Evolutionary conservation across 2,113 vertebrate genomes (phyloP).

Genomic region (Odontesthes bonariensis): DNA sequence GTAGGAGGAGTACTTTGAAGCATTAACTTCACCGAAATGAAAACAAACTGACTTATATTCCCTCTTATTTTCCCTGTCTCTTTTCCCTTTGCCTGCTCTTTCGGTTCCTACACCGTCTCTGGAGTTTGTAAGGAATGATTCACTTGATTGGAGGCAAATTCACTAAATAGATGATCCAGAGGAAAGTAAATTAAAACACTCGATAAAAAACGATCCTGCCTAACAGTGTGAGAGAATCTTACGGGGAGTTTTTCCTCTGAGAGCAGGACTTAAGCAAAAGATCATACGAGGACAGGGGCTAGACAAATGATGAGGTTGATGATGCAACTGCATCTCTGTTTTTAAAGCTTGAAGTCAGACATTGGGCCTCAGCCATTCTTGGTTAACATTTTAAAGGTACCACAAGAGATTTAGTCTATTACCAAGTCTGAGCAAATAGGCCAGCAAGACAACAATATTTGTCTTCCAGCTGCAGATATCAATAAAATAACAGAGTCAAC

Average conservation of each 20-base stretch:
- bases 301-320: constrained; percentile 40
- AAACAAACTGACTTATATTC: not conserved
- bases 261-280: constrained; percentile 26
- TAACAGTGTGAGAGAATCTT: constrained; percentile 24
- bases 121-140: not conserved
- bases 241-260: constrained; percentile 45
- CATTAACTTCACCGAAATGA: too few species aligned
- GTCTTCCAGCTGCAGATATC: constrained; percentile 61
- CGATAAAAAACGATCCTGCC: constrained; percentile 34
- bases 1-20: too few species aligned
- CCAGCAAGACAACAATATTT: constrained; percentile 51
- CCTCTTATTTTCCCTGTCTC: not conserved
- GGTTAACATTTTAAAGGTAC: constrained; percentile 34
- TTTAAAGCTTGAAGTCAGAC: constrained; percentile 53
- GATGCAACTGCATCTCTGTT: constrained; percentile 58
- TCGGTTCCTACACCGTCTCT: constrained; percentile 1
- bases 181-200: constrained; percentile 17
- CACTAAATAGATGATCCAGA: not conserved
- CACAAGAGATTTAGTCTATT: constrained; percentile 48
- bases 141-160: not conserved
- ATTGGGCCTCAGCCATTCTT: constrained; percentile 24
- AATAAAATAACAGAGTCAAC: constrained; percentile 61
- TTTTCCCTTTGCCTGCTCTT: not conserved
- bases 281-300: constrained; percentile 36
- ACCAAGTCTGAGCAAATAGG: constrained; percentile 54